Base-by-base conservation (phyloP, 2,888 invertebrate genomes). In the Drosophila kuntzei region DNA sequence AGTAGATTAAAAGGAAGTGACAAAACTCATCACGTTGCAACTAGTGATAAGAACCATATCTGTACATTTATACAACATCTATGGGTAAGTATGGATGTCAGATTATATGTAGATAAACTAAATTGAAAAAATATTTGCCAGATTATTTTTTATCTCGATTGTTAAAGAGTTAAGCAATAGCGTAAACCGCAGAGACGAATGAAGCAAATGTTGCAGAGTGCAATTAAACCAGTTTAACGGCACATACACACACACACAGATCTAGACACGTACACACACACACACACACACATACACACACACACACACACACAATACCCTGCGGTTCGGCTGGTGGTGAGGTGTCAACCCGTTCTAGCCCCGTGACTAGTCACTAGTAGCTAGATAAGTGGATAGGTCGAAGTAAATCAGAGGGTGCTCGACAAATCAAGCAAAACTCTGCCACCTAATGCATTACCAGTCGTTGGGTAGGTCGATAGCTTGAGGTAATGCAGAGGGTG, bases 191-290 rank as follows among this genome's bases (percentile, higher is more conserved):
- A 55, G 39, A 39, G 18, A 46, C 60, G 47, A 63, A 69, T 58
- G 63, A 53, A 57, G 20, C 32, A 59, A 65, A 65, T 37, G 54
- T 53, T 65, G 69, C 59, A 59, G 71, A 65, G 61, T 80, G 76
- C 74, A 82, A 84, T 74, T 79, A 80, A 85, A 82, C 82, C 80
- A 74, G 85, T 83, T 83, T 82, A 84, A 80, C 71, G 76, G 76
- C 79, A 74, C 55, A 61, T 46, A 62, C 46, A 60, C 41, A 71
- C 36, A 47, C 20, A 47, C 2, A n/a, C n/a, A n/a, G n/a, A n/a
- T n/a, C n/a, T n/a, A 51, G 16, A 20, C 55, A 60, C 25, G 27
- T 47, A 36, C 7, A 65, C 27, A 62, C 32, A 36, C n/a, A 64
- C 12, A 34, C 12, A 22, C 29, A 46, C 9, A 58, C 8, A 54